phyloP scores from a whole-genome alignment of 2,888 invertebrate genomes.

The Tenthredo livida region DNA sequence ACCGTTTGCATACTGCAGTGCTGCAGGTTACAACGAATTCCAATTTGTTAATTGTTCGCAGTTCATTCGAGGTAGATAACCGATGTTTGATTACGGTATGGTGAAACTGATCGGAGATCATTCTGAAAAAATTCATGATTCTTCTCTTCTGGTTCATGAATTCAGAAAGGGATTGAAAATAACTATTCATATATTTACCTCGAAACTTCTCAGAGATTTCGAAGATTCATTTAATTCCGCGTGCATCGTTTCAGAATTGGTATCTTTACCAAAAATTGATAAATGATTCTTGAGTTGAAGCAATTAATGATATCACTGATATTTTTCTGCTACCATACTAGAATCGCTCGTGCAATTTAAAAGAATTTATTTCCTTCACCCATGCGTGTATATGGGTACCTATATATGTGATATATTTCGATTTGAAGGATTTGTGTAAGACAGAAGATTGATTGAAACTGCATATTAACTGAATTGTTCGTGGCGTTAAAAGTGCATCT shows the following conservation, averaged over 20 bases:
- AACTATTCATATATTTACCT: background rate
- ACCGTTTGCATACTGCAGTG: background rate
- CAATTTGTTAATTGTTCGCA: background rate
- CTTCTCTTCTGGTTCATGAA: background rate
- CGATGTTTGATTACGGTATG: background rate
- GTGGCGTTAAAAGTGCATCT: slow-evolving; percentile 1
- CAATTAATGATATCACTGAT: background rate
- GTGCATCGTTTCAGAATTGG: background rate
- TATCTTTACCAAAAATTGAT: background rate
- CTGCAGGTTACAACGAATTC: background rate
- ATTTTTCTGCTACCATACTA: background rate
- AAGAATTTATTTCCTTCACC: too few relatives aligned
- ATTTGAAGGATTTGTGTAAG: background rate
- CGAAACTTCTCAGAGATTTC: background rate
- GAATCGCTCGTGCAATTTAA: background rate
- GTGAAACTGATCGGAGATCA: background rate
- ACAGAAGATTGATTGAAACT: background rate
- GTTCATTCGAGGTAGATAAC: background rate
- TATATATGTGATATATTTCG: background rate
- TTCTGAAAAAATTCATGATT: background rate
- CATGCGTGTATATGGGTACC: background rate
- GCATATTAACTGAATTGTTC: background rate
- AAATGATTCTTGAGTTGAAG: background rate
- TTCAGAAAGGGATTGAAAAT: background rate
- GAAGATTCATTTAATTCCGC: background rate